These are phyloP conservation scores for Philopedon plagiatum DNA, from an alignment of 2,888 invertebrate genomes.

Conservation along the genomic window DNA sequence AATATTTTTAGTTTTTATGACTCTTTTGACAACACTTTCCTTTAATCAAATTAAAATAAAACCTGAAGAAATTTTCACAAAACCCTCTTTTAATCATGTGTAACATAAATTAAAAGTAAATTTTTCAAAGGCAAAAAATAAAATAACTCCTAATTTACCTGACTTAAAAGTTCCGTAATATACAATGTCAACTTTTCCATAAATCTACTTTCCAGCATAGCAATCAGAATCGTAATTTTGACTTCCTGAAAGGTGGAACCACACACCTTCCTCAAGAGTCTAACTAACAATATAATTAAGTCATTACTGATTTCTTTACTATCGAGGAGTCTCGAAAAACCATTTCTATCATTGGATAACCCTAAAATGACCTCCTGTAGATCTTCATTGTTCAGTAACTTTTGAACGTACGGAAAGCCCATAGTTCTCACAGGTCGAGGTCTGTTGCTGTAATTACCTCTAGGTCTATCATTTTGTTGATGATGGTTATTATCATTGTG, in stretches of 20 bases:
- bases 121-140: no score
- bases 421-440: slow-evolving; percentile 11
- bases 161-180: slow-evolving; percentile 21
- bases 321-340: slow-evolving; percentile 32
- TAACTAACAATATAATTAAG: slow-evolving; percentile 29
- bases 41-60: no score
- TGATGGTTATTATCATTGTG: background rate
- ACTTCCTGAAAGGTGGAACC: slow-evolving; percentile 20
- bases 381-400: slow-evolving; percentile 16
- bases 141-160: no score
- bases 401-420: slow-evolving; percentile 19
- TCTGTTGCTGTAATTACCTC: background rate
- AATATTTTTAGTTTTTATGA: no score
- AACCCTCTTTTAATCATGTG: no score
- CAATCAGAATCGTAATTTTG: slow-evolving; percentile 15
- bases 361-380: slow-evolving; percentile 20
- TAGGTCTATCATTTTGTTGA: background rate
- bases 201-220: slow-evolving; percentile 27
- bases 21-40: no score
- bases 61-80: no score
- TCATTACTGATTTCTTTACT: slow-evolving; percentile 23
- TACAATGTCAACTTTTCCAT: slow-evolving; percentile 33
- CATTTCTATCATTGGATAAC: slow-evolving; percentile 27
- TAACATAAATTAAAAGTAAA: no score
- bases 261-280: slow-evolving; percentile 16